phyloP scores from a whole-genome alignment of 2,113 vertebrate genomes.

The Phalacrocorax aristotelis region DNA sequence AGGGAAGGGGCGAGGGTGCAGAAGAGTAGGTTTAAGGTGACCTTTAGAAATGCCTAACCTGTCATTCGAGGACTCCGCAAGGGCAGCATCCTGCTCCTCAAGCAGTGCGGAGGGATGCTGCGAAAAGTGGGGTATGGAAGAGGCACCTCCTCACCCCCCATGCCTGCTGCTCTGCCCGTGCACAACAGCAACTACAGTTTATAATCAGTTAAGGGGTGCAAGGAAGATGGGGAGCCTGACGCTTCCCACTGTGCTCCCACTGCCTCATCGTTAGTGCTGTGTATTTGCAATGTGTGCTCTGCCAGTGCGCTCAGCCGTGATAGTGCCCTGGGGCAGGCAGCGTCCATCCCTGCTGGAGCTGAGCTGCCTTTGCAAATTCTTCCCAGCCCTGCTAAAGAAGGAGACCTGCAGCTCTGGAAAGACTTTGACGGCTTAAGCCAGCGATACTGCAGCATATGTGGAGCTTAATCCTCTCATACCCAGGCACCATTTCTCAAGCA shows the following conservation, averaged over 20 bases:
- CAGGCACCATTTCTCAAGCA: fast-evolving
- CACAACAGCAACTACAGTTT: fast-evolving
- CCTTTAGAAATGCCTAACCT: neutral
- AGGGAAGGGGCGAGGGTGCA: neutral
- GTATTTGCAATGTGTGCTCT: neutral
- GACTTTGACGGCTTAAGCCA: neutral
- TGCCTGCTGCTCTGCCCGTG: neutral
- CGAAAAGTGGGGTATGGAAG: neutral
- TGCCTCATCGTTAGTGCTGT: neutral
- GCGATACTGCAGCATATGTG: fast-evolving
- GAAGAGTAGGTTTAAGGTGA: neutral
- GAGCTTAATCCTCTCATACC: neutral
- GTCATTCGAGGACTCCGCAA: neutral
- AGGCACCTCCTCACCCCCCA: neutral
- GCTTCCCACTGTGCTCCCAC: neutral
- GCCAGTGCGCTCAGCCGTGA: neutral
- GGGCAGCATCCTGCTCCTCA: neutral
- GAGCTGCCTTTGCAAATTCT: neutral
- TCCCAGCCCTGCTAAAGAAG: neutral
- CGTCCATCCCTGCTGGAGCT: neutral
- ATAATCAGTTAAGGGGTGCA: fast-evolving
- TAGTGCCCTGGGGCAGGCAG: neutral
- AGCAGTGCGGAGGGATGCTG: neutral
- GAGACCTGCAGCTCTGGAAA: neutral
- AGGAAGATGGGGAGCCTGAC: neutral